Evolutionary conservation across 2,797 vertebrate genomes (phyloP), one percentile per base, ranked within the genome.

Genomic region (Bucorvus abyssinicus): DNA sequence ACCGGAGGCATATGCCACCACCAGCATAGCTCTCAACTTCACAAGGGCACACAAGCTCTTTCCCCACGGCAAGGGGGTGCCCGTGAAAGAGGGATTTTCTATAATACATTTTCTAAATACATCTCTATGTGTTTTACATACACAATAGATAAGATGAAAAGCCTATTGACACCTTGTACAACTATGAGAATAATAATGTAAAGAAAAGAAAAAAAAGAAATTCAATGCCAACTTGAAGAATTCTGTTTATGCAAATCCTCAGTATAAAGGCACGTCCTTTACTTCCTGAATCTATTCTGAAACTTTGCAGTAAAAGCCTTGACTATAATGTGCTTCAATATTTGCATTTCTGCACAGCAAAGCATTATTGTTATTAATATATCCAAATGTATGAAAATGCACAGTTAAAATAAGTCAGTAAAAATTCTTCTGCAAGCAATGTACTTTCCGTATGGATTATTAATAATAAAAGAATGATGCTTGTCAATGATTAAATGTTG

Each of bases 401-500:
- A 70, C 32, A 76, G 24, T 73, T 84, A 79, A 89, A 88, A 53
- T 69, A 93, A 79, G 15, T 67, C 6, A 3, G 57, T 73, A 87
- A 92, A 93, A 89, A 80, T 40, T 75, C 27, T 55, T 36, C 49
- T 83, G 68, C 26, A 68, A 89, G 64, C 56, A 80, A 75, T 57
- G 30, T 55, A 68, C 29, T 92, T 93, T 94, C 47, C 47, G 38
- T 89, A 83, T 59, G 14, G 47, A 83, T 91, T 85, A 89, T 85
- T 91, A 89, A 74, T 78, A 85, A 90, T 52, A 79, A 36, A 89
- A 89, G 65, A 93, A 84, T 87, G 67, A 84, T 64, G 45, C 10
- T 74, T 73, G 42, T 86, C 82, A 93, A 44, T 91, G 92, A 85
- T 91, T 91, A 93, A 95, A 94, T 69, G 50, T 77, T 95, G 74